These are phyloP conservation scores for Cossypha dichroa DNA, from an alignment of 2,797 vertebrate species.

Conservation along the genomic window DNA sequence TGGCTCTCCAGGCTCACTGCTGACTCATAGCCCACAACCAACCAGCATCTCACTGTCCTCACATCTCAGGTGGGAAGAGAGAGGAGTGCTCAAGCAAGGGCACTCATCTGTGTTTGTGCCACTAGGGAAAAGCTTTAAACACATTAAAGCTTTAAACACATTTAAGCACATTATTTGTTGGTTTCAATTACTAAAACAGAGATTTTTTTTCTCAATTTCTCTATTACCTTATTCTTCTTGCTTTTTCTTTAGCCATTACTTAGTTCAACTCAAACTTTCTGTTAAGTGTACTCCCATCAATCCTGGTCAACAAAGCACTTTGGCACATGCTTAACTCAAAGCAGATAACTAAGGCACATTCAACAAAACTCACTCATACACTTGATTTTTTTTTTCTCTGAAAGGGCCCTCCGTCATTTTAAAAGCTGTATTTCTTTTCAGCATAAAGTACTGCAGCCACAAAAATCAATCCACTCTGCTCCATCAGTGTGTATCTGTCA, in stretches of 20 bases:
- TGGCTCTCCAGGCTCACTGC: background rate
- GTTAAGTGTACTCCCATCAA: background rate
- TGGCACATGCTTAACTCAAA: background rate
- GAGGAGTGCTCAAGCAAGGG: background rate
- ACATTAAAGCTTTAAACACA: background rate
- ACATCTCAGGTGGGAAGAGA: background rate
- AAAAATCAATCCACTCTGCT: slow-evolving; percentile 49
- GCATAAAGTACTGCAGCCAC: background rate
- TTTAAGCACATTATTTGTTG: background rate
- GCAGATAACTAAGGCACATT: background rate
- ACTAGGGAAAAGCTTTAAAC: background rate
- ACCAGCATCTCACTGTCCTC: background rate
- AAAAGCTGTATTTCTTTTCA: slow-evolving; percentile 48
- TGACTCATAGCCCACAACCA: rapidly evolving
- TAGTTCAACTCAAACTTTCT: background rate
- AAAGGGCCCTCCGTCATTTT: background rate
- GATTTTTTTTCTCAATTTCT: background rate
- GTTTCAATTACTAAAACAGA: background rate
- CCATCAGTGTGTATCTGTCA: slow-evolving; percentile 37
- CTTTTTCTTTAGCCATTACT: background rate
- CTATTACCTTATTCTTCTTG: background rate
- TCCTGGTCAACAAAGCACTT: slow-evolving; percentile 11
- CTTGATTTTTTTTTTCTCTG: background rate
- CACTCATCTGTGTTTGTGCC: background rate
- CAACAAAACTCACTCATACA: background rate